Conservation (phyloP, 23 tunicate genomes). For the Aplidium turbinatum region DNA sequence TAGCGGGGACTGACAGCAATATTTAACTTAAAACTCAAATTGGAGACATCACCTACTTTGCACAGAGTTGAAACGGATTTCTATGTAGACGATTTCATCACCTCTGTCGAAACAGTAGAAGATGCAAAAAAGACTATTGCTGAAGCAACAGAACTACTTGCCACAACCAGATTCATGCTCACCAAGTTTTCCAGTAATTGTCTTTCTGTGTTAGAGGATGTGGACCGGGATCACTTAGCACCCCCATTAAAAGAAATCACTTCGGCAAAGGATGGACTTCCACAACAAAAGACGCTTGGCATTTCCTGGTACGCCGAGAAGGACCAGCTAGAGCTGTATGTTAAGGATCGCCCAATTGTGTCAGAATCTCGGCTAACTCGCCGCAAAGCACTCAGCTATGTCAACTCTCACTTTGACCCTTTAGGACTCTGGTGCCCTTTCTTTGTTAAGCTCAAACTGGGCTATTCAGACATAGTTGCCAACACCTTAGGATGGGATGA, state of each 20-base stretch:
- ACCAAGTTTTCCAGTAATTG: conserved; percentile 22
- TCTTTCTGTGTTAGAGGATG: not conserved
- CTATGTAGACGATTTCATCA: conserved; percentile 18
- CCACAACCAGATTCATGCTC: not conserved
- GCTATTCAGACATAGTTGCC: conserved; percentile 17
- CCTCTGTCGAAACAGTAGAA: not conserved
- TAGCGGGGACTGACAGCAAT: too few species aligned
- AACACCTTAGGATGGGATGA: conserved; percentile 5
- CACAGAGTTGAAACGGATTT: not conserved
- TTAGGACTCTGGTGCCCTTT: conserved; percentile 11
- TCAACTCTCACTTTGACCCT: conserved; percentile 11
- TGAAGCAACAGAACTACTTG: not conserved
- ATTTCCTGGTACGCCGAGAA: not conserved
- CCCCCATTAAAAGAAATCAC: not conserved
- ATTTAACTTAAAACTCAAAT: too few species aligned
- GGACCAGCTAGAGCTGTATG: not conserved
- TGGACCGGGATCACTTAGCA: not conserved
- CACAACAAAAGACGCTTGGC: conserved; percentile 6
- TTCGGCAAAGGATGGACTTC: not conserved
- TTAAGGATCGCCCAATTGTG: not conserved
- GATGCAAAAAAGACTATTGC: not conserved
- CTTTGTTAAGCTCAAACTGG: conserved; percentile 7
- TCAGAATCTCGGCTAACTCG: too few species aligned
- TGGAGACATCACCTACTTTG: too few species aligned
- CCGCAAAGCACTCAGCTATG: conserved; percentile 2